Base-by-base conservation (phyloP, 2,113 vertebrate species). In the Seriola aureovittata region DNA sequence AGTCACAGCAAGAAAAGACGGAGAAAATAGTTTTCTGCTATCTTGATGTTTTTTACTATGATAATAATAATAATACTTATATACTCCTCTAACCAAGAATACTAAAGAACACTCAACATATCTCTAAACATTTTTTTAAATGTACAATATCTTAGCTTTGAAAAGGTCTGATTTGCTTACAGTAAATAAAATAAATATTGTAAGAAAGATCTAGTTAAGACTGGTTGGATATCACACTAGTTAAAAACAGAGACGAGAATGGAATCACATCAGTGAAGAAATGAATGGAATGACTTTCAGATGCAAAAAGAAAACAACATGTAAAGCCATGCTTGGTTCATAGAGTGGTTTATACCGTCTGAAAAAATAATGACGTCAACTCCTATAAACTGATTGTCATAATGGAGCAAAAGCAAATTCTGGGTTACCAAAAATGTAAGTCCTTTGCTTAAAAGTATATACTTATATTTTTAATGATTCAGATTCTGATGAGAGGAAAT, bases 101-200 rank as follows among this genome's bases (percentile, higher is more conserved):
- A 85, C 46, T 74, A 32, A 85, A 83, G 75, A 76, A 88, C 80
- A 89, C 46, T 60, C 29, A 81, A 86, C 75, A 78, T 67, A 32
- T 76, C 48, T 75, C 76, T 89, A 32, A 90, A 90, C 52, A 78
- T 85, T 73, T 77, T 72, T 57, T 80, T 79, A 82, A 89, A 64
- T 81, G 38, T 87, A 44, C 75, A 88, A 78, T 81, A 88, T 72
- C 78, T 57, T 52, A 62, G 74, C 64, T 76, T 74, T 72, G 29
- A 75, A 69, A 77, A 38, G 29, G 32, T 70, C 54, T 71, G 7
- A 67, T 72, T 34, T 57, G 46, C n/a, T 55, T 55, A 78, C 42
- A 77, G 48, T 38, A 65, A 75, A 82, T 85, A 76, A 88, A 89
- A 89, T 77, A 83, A 91, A 85, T 81, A 82, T 5, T 71, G 80